Conservation (phyloP, 2,113 vertebrate genomes). For the Podarcis cretensis region DNA sequence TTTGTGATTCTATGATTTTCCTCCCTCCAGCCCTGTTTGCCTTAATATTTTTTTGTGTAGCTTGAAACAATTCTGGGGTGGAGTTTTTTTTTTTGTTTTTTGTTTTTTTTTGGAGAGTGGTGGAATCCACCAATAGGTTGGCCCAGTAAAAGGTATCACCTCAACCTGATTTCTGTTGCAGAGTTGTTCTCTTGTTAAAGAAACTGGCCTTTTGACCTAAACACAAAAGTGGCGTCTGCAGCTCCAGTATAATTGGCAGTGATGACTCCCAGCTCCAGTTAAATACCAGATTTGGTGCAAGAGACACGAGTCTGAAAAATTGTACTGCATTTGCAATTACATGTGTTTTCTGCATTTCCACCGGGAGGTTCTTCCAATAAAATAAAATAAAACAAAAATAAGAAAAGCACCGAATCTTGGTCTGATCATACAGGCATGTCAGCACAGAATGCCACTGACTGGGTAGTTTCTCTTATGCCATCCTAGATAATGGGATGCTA, state of each 20-base stretch:
- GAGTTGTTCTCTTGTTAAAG: conserved; percentile 30
- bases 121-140: not conserved
- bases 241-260: conserved; percentile 40
- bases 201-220: not conserved
- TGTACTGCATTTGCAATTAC: not conserved
- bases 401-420: not conserved
- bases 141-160: not conserved
- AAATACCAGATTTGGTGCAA: conserved; percentile 48
- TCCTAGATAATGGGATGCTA: not conserved
- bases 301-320: not conserved
- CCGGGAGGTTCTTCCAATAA: not conserved
- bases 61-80: not conserved
- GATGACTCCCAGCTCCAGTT: conserved; percentile 32
- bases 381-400: not conserved
- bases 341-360: conserved; percentile 16
- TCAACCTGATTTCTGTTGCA: conserved; percentile 6
- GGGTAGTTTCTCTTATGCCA: not conserved
- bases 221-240: conserved; percentile 33
- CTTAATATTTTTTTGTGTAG: not conserved
- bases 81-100: not conserved
- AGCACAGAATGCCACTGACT: not conserved
- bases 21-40: not conserved
- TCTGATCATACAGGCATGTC: not conserved
- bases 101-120: not conserved
- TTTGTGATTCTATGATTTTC: no score